phyloP scores from a whole-genome alignment of 64 coral and sea anemone genomes.

The Montipora foliosa region DNA sequence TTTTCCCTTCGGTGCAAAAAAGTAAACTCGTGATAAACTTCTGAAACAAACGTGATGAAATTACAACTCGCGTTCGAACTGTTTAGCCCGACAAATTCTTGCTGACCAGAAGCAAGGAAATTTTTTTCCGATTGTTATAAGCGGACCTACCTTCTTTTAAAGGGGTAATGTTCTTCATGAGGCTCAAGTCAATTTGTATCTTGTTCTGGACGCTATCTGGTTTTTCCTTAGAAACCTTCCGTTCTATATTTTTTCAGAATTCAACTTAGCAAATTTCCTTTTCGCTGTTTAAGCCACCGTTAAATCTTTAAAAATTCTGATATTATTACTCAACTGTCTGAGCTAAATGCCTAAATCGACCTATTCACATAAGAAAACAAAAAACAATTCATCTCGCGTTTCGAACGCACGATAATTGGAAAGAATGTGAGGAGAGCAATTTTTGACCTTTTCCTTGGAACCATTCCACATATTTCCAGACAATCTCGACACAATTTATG shows the following conservation, averaged over 20 bases:
- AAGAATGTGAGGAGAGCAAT: too few species aligned
- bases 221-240: background rate
- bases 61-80: background rate
- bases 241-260: background rate
- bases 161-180: slow-evolving; percentile 2
- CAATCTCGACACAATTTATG: background rate
- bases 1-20: background rate
- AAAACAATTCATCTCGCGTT: slow-evolving; percentile 20
- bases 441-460: background rate
- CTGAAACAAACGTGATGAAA: slow-evolving; percentile 42
- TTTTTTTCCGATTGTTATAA: background rate
- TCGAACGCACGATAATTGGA: slow-evolving; percentile 4
- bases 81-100: background rate
- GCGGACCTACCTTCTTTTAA: slow-evolving; percentile 2
- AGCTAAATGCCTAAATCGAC: slow-evolving; percentile 18
- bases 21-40: slow-evolving; percentile 7
- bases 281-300: background rate
- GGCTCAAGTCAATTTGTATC: background rate
- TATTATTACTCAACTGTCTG: slow-evolving; percentile 6
- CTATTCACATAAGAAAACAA: slow-evolving; percentile 31
- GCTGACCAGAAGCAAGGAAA: background rate
- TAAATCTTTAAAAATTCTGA: background rate
- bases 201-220: background rate
- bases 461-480: slow-evolving; percentile 3
- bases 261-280: background rate